These are phyloP conservation scores for Epinephelus coioides DNA, from an alignment of 2,797 vertebrate species.

Conservation along the genomic window DNA sequence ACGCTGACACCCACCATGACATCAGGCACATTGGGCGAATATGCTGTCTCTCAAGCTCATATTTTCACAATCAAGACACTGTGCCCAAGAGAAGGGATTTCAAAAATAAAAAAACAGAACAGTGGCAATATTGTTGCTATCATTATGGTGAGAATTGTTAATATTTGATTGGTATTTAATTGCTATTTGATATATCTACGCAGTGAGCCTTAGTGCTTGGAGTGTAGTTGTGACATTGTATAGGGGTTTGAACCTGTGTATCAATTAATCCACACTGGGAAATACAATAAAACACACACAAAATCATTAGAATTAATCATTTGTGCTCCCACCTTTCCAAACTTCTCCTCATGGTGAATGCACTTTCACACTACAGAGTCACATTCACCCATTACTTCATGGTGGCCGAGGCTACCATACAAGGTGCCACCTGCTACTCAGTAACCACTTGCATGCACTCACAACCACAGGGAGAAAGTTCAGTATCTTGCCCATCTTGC, in stretches of 20 bases:
- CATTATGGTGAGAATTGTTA: not conserved
- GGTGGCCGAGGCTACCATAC: too few relatives aligned
- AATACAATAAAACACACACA: not conserved
- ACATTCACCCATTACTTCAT: too few relatives aligned
- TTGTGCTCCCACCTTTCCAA: not conserved
- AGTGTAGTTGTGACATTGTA: not conserved
- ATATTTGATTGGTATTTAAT: not conserved
- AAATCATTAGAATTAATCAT: not conserved
- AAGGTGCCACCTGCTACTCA: too few relatives aligned
- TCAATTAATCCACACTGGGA: not conserved
- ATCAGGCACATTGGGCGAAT: slow-evolving; percentile 57
- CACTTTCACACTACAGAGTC: too few relatives aligned
- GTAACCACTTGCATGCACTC: too few relatives aligned
- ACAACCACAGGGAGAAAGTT: too few relatives aligned
- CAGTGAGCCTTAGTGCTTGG: not conserved
- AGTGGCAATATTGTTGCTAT: not conserved
- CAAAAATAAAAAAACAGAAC: not conserved
- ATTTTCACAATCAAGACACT: slow-evolving; percentile 23
- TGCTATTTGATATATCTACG: too few relatives aligned
- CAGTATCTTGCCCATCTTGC: too few relatives aligned
- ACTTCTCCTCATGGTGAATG: not conserved
- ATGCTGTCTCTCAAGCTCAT: slow-evolving; percentile 13
- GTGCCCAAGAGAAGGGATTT: not conserved
- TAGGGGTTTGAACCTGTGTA: not conserved
- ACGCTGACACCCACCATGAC: slow-evolving; percentile 70